phyloP scores from a whole-genome alignment of 1,140 invertebrate genomes.

The Monochamus saltuarius region DNA sequence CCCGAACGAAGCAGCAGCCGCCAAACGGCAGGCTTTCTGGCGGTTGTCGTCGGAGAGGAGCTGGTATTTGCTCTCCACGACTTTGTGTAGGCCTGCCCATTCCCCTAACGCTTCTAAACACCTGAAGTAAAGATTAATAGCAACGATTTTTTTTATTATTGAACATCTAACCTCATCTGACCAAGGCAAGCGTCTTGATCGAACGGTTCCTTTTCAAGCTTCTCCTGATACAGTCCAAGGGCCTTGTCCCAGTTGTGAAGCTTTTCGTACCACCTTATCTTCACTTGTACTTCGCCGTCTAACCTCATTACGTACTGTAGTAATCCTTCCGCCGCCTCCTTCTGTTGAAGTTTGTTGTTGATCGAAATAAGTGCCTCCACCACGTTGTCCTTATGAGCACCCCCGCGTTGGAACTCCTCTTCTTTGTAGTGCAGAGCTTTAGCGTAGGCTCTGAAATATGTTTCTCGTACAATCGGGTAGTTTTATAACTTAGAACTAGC shows the following conservation, averaged over 20 bases:
- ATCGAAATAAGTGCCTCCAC: conserved; percentile 95
- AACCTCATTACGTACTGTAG: conserved; percentile 89
- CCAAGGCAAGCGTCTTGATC: conserved; percentile 86
- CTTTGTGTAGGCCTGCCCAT: conserved; percentile 86
- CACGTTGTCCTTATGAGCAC: conserved; percentile 68
- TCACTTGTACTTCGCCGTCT: conserved; percentile 70
- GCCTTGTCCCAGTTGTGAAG: conserved; percentile 98
- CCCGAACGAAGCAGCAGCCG: conserved; percentile 94
- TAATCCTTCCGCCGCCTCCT: conserved; percentile 93
- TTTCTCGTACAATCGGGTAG: not conserved
- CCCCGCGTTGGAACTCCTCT: conserved; percentile 79
- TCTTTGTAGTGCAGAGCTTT: conserved; percentile 99
- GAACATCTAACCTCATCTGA: conserved; percentile 81
- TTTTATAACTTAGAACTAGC: not conserved
- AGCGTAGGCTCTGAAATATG: conserved; percentile 70
- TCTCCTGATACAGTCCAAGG: conserved; percentile 78
- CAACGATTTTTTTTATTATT: not conserved
- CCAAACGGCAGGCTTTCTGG: conserved; percentile 86
- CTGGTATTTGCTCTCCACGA: conserved; percentile 76
- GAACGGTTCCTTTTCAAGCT: conserved; percentile 56
- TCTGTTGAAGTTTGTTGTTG: conserved; percentile 98
- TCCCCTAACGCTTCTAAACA: conserved; percentile 91
- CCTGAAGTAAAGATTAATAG: conserved; percentile 13
- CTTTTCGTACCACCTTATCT: conserved; percentile 97
- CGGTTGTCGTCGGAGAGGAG: conserved; percentile 68